These are phyloP conservation scores for Euwallacea similis DNA, from an alignment of 1,140 invertebrate species.

Conservation along the genomic window DNA sequence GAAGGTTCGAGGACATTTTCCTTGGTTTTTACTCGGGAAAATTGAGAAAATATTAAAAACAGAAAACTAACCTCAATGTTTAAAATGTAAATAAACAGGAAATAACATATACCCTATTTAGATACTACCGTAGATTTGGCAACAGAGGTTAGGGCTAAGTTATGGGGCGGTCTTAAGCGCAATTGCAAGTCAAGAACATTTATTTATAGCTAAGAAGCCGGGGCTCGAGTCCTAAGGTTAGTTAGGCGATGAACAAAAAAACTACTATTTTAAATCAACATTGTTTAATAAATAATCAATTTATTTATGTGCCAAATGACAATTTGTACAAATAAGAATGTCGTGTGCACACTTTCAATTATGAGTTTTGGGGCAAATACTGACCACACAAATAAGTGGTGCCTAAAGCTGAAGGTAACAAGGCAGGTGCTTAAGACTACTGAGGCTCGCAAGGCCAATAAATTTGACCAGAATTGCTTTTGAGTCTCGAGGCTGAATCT, in stretches of 20 bases:
- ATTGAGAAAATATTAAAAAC: no score
- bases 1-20: no score
- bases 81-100: no score
- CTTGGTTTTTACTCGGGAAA: no score
- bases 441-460: constrained; percentile 40
- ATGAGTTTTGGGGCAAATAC: constrained; percentile 53
- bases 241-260: constrained; percentile 7
- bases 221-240: no score
- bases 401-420: constrained; percentile 44
- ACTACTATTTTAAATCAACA: constrained; percentile 1
- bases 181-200: no score
- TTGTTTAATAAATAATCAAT: constrained; percentile 1
- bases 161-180: no score
- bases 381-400: constrained; percentile 53
- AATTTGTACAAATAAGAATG: constrained; percentile 46
- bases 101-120: no score
- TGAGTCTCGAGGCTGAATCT: constrained; percentile 11
- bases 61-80: no score
- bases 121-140: no score
- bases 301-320: constrained; percentile 17
- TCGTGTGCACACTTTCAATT: constrained; percentile 47
- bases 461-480: constrained; percentile 37
- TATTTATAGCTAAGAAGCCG: no score
- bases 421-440: constrained; percentile 44
- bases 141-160: no score